Conservation (phyloP, 2,113 vertebrate species). For the Ovis canadensis region DNA sequence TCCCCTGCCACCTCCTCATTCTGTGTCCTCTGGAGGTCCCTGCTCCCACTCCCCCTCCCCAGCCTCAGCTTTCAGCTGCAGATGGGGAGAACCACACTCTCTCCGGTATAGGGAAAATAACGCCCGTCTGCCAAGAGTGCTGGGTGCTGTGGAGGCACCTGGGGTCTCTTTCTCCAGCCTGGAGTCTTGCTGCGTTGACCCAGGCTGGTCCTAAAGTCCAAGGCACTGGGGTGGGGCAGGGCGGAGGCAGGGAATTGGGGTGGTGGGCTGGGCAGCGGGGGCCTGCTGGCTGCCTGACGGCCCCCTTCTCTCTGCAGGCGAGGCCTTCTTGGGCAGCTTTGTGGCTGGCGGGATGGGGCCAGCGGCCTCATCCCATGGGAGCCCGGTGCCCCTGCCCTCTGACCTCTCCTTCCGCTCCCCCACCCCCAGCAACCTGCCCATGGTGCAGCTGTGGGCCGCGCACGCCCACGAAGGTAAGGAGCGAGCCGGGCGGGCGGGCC, state of each 20-base stretch:
- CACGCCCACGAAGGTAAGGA: conserved; percentile 84
- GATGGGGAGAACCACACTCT: neutral
- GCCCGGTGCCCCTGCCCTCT: conserved; percentile 74
- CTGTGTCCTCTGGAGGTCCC: neutral
- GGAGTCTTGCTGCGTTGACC: neutral
- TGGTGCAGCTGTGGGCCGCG: conserved; percentile 86
- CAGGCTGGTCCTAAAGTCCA: neutral
- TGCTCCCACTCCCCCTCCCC: rapidly evolving
- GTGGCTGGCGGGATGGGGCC: conserved; percentile 78
- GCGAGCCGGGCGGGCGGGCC: neutral
- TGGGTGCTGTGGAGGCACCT: rapidly evolving
- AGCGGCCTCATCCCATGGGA: conserved; percentile 73
- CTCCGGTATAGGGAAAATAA: neutral
- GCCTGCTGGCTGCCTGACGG: conserved; percentile 15
- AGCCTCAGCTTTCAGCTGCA: neutral
- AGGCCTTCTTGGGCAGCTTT: conserved; percentile 87
- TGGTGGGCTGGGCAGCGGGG: neutral
- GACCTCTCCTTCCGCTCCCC: conserved; percentile 85
- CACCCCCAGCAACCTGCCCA: conserved; percentile 85
- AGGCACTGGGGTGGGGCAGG: neutral
- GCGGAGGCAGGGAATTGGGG: neutral
- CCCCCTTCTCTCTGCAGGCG: conserved; percentile 76
- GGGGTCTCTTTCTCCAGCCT: neutral
- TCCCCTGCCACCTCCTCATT: neutral
- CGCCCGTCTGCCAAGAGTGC: neutral